A percentile compares a stretch with the other conserved stretches of the same genome.
phyloP scores from a whole-genome alignment of 2,797 vertebrate species.

The Liparis tanakae region DNA sequence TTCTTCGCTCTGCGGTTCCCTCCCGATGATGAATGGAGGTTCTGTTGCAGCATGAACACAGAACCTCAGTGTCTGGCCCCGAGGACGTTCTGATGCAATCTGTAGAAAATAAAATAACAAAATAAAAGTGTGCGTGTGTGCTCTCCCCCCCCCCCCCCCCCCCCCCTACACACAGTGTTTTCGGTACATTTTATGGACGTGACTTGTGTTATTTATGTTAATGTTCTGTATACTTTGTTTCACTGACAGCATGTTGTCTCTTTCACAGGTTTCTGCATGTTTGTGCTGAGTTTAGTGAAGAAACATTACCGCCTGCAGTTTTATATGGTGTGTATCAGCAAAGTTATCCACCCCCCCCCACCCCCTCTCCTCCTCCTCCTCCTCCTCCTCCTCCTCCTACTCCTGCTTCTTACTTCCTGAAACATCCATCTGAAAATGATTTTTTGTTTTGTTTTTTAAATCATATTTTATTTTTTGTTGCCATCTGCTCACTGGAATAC shows the following conservation, averaged over 20 bases:
- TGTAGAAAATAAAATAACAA: too few relatives aligned
- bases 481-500: not conserved
- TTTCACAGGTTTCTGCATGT: constrained; percentile 99
- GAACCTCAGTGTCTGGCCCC: not conserved
- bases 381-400: constrained; percentile 6
- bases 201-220: not conserved
- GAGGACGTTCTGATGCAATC: not conserved
- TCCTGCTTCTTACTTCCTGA: constrained; percentile 14
- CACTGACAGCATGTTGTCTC: constrained; percentile 83
- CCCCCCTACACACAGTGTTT: not conserved
- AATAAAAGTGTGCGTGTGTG: too few relatives aligned
- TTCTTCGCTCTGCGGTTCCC: too few relatives aligned
- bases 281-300: constrained; percentile 99
- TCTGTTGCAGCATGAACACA: too few relatives aligned
- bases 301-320: constrained; percentile 99
- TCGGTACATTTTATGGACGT: not conserved
- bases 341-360: constrained; percentile 54
- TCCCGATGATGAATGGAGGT: too few relatives aligned
- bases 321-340: constrained; percentile 97
- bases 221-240: constrained; percentile 4
- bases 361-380: not conserved
- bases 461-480: not conserved
- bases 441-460: not conserved
- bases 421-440: not conserved
- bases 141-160: too few relatives aligned